Evolutionary conservation across 2,797 vertebrate genomes (phyloP), one percentile per base, ranked within the genome.

Genomic region (Taenioides sp.): DNA sequence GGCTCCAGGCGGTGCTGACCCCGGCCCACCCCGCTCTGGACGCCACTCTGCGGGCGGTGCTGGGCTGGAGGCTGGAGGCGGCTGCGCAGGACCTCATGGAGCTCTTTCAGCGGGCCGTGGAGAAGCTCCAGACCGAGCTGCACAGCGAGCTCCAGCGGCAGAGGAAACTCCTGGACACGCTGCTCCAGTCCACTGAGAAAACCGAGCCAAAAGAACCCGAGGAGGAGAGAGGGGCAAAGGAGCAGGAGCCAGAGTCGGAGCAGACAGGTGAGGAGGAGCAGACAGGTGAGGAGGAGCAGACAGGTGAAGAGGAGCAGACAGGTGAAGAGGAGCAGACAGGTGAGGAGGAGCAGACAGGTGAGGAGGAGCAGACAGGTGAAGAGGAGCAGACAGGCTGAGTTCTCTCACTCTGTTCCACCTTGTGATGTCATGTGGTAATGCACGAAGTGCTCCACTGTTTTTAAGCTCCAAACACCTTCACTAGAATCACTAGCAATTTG

Each of bases 31-130:
- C 63, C 3, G 40, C 37, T 4, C 40, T 65, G 40, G 63, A 65
- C 22, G 22, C 63, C 40, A 25, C 63, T 4, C 63, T 47, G 40
- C 63, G 63, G 37, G 37, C 52, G 6, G 52, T 58, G 28, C 67
- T 58, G 34, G 55, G 58, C 34, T 58, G 37, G 67, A 57, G n/a
- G 34, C 55, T 59, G 37, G 68, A 60, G 68, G 40, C 7, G 37
- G 68, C 40, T 0, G 67, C 34, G 5, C 67, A 40, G 57, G 54
- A 69, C 67, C 6, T 58, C 10, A 22, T 65, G 63, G 63, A 65
- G 22, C 2, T 65, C 0, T 65, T 65, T 2, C n/a, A 65, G 17
- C 14, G 40, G 6, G 47, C n/a, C 40, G 6, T 65, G 37, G 62
- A 65, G 59, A 61, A 61, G 59, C 11, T 61, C 28, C 59, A 61